Evolutionary conservation across 2,113 vertebrate genomes (phyloP).

Genomic region (Dasyornis broadbenti): DNA sequence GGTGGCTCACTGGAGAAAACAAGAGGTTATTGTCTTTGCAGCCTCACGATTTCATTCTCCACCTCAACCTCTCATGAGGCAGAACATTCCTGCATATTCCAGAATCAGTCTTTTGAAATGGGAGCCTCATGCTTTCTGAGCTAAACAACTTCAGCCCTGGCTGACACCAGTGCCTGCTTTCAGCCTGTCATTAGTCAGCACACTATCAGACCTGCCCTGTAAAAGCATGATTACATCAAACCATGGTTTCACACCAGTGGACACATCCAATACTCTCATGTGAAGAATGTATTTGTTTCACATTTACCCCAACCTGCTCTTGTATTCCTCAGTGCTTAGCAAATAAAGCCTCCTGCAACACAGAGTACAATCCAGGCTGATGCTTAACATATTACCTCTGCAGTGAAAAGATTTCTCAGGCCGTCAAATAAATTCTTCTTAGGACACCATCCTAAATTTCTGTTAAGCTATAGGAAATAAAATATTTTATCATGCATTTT

Average conservation of each 20-base stretch:
- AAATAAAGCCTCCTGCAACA: neutral
- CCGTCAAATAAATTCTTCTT: conserved; percentile 58
- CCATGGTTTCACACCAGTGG: neutral
- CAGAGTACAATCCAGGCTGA: neutral
- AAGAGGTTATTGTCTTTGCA: neutral
- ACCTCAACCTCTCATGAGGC: accelerated
- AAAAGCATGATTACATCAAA: conserved; percentile 32
- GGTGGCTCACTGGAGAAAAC: neutral
- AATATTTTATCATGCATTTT: conserved; percentile 59
- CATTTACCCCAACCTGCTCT: neutral
- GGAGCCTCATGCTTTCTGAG: neutral
- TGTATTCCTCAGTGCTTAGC: neutral
- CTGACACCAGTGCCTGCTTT: neutral
- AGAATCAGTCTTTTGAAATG: neutral
- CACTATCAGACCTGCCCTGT: neutral
- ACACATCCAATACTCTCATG: neutral
- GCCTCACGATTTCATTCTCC: neutral
- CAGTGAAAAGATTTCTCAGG: conserved; percentile 45
- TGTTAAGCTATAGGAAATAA: conserved; percentile 50
- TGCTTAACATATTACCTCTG: neutral
- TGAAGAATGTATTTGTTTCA: neutral
- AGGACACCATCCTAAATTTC: conserved; percentile 46
- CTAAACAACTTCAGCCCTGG: neutral
- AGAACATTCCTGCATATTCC: accelerated
- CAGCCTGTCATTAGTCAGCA: neutral